These are phyloP conservation scores for Isurus oxyrinchus DNA, from an alignment of 2,113 vertebrate species.

Conservation along the genomic window DNA sequence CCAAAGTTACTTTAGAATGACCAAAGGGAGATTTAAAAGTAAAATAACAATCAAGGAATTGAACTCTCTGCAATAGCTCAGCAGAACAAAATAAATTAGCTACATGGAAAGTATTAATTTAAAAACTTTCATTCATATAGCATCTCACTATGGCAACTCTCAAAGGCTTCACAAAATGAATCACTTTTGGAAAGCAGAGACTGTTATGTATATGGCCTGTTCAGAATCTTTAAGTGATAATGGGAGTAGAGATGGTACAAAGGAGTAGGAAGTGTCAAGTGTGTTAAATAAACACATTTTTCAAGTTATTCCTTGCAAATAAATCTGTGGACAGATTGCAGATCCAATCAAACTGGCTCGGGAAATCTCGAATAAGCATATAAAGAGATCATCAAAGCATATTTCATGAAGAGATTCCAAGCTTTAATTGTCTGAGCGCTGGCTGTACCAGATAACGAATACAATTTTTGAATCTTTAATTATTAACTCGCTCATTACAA, in stretches of 20 bases:
- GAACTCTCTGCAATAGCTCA: not conserved
- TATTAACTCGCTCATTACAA: not conserved
- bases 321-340: not conserved
- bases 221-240: not conserved
- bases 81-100: not conserved
- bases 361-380: not conserved
- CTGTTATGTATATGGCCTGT: not conserved
- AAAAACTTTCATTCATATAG: not conserved
- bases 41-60: not conserved
- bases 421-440: not conserved
- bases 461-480: not conserved
- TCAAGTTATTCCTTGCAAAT: not conserved
- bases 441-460: not conserved
- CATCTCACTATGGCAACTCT: not conserved
- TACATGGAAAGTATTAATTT: not conserved
- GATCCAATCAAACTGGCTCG: constrained; percentile 8
- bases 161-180: not conserved
- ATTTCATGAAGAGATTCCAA: not conserved
- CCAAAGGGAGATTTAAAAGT: too few species aligned
- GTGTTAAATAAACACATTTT: constrained; percentile 7
- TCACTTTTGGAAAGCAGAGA: not conserved
- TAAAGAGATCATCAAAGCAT: constrained; percentile 20
- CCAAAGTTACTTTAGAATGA: not conserved
- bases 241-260: not conserved
- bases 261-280: not conserved